Conservation (phyloP, 2,113 vertebrate genomes). For the Parus major region DNA sequence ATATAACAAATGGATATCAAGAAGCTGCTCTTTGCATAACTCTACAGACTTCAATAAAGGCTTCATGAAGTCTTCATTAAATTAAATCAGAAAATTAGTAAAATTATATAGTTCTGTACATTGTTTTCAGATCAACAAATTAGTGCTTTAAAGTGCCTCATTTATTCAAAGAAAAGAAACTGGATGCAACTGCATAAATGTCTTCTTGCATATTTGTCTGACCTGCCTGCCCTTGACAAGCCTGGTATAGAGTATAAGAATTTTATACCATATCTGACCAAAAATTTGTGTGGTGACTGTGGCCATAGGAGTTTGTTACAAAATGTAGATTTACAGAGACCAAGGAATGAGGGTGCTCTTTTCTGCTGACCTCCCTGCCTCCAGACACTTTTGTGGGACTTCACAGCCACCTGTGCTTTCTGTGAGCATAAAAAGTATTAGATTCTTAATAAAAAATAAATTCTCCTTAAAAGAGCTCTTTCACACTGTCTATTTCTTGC, state of each 20-base stretch:
- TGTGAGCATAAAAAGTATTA: background rate
- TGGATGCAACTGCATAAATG: background rate
- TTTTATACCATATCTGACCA: background rate
- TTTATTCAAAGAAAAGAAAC: background rate
- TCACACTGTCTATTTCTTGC: background rate
- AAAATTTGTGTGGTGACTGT: background rate
- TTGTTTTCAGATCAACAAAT: background rate
- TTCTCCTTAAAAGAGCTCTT: background rate
- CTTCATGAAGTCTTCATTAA: background rate
- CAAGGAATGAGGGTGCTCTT: background rate
- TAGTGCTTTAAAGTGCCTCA: background rate
- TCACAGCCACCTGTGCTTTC: background rate
- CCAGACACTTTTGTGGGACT: background rate
- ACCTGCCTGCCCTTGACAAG: background rate
- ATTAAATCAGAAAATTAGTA: background rate
- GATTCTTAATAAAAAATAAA: background rate
- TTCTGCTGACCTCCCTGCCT: background rate
- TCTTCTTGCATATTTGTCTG: background rate
- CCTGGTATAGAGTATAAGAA: background rate
- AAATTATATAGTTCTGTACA: background rate
- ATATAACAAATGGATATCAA: background rate
- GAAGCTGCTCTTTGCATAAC: background rate
- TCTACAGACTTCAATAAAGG: background rate
- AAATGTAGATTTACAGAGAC: background rate
- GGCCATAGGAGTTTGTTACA: background rate